A percentile compares a stretch with the other conserved stretches of the same genome.
Evolutionary conservation across 2,888 invertebrate species (phyloP).

Genomic region (Bombylius discolor): DNA sequence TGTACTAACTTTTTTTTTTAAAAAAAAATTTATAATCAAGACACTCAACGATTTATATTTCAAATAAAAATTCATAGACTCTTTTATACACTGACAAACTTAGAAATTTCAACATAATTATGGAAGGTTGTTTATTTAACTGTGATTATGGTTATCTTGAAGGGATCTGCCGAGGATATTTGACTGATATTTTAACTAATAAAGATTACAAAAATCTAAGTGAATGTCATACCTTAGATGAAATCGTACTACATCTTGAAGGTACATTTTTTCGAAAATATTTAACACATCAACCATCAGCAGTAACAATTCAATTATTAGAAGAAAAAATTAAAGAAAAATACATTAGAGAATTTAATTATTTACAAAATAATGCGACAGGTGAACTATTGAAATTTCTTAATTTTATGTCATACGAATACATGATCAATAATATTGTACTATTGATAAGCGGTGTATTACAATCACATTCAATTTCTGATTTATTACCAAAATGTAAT

Average conservation of each 20-base stretch:
- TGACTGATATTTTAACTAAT: neutral
- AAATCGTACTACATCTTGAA: neutral
- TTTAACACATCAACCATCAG: neutral
- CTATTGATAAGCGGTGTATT: constrained; percentile 88
- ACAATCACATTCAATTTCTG: constrained; percentile 89
- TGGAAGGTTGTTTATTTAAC: neutral
- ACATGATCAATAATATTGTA: constrained; percentile 98
- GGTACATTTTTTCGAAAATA: neutral
- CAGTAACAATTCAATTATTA: constrained; percentile 27
- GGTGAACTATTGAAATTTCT: constrained; percentile 88
- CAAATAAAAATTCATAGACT: too few species aligned
- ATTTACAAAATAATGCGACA: constrained; percentile 85
- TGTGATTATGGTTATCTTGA: neutral
- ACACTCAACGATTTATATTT: too few species aligned
- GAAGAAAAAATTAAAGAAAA: constrained; percentile 93
- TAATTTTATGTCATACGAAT: constrained; percentile 95
- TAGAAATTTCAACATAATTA: neutral
- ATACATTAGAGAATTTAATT: constrained; percentile 88
- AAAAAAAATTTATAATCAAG: too few species aligned
- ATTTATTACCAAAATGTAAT: constrained; percentile 92
- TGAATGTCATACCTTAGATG: neutral
- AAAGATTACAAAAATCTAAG: neutral
- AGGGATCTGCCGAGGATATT: neutral
- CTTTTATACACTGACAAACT: too few species aligned
- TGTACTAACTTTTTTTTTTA: too few species aligned